Evolutionary conservation across 2,888 invertebrate species (phyloP), one percentile per base, ranked within the genome.

Genomic region (Epinotia ramella): DNA sequence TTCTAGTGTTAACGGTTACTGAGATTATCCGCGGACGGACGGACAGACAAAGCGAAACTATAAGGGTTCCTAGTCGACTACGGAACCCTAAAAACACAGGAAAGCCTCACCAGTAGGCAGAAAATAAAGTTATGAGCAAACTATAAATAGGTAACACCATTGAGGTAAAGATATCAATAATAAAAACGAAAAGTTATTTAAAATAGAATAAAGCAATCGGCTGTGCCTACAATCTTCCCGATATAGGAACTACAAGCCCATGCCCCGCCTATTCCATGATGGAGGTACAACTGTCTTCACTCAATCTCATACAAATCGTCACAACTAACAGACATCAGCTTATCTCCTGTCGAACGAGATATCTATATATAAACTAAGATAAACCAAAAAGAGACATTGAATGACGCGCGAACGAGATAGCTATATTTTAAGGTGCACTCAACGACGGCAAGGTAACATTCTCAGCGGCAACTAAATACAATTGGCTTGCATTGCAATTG

Each of bases 191-290:
- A 44, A 64, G 40, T 82, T 81, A 81, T 28, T 60, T 59, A 80
- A 74, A 82, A 80, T 80, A 76, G 79, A 77, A 79, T 74, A 46
- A 78, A 81, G 72, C 82, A 80, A 80, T 79, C 79, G 77, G 81
- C 79, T 78, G 83, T 82, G 79, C 84, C 82, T 80, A 86, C 87
- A 86, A 89, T 87, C 82, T 74, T 79, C 80, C 83, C 83, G 86
- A 86, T 82, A 81, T 79, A 81, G 79, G 79, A 81, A 81, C 81
- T 81, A 78, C 82, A 64, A 80, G 78, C 79, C 78, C 81, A 84
- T 80, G 91, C 94, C 89, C 91, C 94, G 93, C 94, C 94, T 92
- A 85, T 94, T 94, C 85, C 92, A 91, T 92, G 86, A 94, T 94
- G 94, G 94, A 91, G 90, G 93, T 91, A 91, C 83, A 84, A 83